A percentile compares a stretch with the other conserved stretches of the same genome.
Evolutionary conservation across 2,113 vertebrate genomes (phyloP).

Genomic region (Poeciliopsis turrubarensis): DNA sequence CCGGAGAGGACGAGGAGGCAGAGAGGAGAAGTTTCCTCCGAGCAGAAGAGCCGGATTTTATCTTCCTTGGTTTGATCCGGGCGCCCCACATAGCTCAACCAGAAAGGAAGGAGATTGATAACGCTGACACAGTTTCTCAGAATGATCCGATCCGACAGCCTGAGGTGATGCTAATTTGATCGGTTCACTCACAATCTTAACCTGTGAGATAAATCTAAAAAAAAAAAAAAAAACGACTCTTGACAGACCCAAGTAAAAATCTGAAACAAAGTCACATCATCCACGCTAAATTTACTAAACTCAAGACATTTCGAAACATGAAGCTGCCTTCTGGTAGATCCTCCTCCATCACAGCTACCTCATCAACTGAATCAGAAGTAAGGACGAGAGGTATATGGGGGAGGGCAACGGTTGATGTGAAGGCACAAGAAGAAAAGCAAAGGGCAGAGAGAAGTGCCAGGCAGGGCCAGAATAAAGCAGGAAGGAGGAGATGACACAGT

Average conservation of each 20-base stretch:
- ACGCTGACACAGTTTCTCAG: slow-evolving; percentile 5
- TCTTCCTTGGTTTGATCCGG: slow-evolving; percentile 60
- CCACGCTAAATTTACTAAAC: neutral
- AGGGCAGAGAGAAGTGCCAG: slow-evolving; percentile 2
- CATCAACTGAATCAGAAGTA: slow-evolving; percentile 48
- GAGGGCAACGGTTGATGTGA: slow-evolving; percentile 19
- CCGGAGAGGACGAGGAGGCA: slow-evolving; percentile 41
- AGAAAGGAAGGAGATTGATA: neutral
- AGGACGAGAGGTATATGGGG: slow-evolving; percentile 3
- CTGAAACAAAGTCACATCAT: neutral
- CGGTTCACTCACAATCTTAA: slow-evolving; percentile 8
- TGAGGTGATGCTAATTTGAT: slow-evolving; percentile 9
- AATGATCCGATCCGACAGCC: slow-evolving; percentile 21
- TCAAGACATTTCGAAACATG: neutral
- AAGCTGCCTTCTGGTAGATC: neutral
- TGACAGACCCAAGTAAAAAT: neutral
- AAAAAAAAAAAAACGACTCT: neutral
- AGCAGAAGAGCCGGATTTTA: slow-evolving; percentile 28
- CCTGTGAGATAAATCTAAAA: neutral
- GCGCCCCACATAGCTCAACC: slow-evolving; percentile 69
- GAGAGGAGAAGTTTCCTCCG: slow-evolving; percentile 47
- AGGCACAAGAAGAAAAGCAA: slow-evolving; percentile 32
- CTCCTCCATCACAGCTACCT: slow-evolving; percentile 16
- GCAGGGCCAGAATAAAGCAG: slow-evolving; percentile 43
- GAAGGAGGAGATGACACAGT: slow-evolving; percentile 31